A percentile compares a stretch with the other conserved stretches of the same genome.
Conservation (phyloP, 2,113 vertebrate species). For the Poeciliopsis prolifica region DNA sequence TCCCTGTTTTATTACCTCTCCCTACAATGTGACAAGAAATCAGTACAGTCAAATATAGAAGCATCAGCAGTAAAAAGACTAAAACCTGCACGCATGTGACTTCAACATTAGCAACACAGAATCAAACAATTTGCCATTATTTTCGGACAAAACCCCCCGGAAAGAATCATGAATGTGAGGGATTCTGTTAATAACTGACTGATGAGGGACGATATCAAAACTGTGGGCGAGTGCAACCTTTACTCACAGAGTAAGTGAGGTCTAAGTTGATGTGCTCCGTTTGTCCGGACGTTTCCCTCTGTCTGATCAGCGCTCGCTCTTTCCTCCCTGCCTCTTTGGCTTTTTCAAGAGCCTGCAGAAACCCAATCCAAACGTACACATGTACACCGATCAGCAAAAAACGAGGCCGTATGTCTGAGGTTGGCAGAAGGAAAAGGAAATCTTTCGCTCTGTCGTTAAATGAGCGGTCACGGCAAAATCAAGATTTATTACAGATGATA, state of each 20-base stretch:
- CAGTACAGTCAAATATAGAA: no score
- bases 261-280: conserved; percentile 90
- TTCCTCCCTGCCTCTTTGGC: conserved; percentile 96
- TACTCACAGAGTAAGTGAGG: conserved; percentile 94
- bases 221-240: not conserved
- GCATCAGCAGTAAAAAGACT: not conserved
- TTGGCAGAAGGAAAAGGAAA: no score
- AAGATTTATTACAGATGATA: no score
- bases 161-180: no score
- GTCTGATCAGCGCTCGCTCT: conserved; percentile 89
- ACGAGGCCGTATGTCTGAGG: not conserved
- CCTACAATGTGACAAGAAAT: conserved; percentile 1
- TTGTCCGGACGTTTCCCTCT: conserved; percentile 86
- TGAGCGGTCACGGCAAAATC: no score
- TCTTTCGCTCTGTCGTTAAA: no score
- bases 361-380: conserved; percentile 8
- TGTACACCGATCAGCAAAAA: not conserved
- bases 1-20: not conserved
- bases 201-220: not conserved
- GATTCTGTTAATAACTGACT: not conserved
- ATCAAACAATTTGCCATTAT: no score
- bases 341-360: conserved; percentile 89
- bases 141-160: no score
- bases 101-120: no score
- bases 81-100: not conserved